Evolutionary conservation across 37 sponge, comb jelly and placozoan genomes (phyloP).

Genomic region (Geodia barretti): DNA sequence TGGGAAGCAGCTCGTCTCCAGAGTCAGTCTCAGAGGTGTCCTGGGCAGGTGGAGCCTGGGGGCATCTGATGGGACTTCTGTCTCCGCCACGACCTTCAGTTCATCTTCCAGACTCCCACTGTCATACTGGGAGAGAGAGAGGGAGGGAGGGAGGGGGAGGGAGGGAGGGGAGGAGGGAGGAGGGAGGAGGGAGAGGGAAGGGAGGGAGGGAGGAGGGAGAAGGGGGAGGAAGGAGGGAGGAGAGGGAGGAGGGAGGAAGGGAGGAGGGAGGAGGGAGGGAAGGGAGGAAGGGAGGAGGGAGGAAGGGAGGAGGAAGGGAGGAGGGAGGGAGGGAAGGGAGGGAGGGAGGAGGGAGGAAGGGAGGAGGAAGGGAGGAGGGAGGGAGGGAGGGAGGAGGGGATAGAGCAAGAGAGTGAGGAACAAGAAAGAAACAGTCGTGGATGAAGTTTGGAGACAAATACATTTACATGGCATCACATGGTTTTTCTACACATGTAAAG

Average conservation of each 20-base stretch:
- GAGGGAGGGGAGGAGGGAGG: background rate
- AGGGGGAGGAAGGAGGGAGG: background rate
- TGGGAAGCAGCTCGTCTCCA: conserved; percentile 30
- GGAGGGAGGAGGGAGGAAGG: background rate
- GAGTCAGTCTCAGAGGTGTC: background rate
- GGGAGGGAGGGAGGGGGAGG: background rate
- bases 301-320: background rate
- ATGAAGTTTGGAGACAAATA: too few species aligned
- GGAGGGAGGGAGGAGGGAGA: background rate
- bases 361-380: background rate
- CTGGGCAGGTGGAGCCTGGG: conserved; percentile 29
- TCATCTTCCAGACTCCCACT: conserved; percentile 75
- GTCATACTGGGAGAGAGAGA: conserved; percentile 46
- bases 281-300: background rate
- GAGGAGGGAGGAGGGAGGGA: too few species aligned
- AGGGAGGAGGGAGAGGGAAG: background rate
- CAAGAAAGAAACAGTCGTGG: background rate
- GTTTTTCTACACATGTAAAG: too few species aligned
- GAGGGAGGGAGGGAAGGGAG: background rate
- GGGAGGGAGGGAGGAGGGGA: too few species aligned
- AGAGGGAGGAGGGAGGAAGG: background rate
- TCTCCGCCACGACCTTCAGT: conserved; percentile 71
- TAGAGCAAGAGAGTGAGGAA: background rate
- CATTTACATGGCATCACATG: too few species aligned
- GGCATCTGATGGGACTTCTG: conserved; percentile 69